phyloP scores from a whole-genome alignment of 2,888 invertebrate species.

The Timema cristinae region DNA sequence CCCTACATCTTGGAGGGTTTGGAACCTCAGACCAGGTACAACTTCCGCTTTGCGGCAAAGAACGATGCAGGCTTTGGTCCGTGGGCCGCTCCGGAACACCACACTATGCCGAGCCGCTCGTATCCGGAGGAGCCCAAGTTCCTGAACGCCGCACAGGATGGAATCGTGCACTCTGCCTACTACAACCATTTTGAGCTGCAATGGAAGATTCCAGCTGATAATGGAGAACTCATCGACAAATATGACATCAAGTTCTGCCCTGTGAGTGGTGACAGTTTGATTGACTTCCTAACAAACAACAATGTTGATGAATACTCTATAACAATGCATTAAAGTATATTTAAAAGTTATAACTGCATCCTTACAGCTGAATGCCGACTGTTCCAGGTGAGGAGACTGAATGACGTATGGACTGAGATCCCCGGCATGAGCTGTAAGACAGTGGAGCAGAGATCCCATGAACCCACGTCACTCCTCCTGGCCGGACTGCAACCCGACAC shows the following conservation, averaged over 20 bases:
- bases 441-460: constrained; percentile 29
- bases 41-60: constrained; percentile 78
- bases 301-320: no score
- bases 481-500: constrained; percentile 69
- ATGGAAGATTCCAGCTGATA: constrained; percentile 83
- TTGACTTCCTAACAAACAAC: not conserved
- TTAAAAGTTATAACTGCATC: no score
- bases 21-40: constrained; percentile 70
- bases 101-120: constrained; percentile 71
- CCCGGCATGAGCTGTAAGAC: constrained; percentile 36
- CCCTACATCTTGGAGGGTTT: constrained; percentile 78
- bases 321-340: no score
- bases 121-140: constrained; percentile 71
- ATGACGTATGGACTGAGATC: constrained; percentile 60
- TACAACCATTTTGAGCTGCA: constrained; percentile 75
- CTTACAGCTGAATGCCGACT: no score
- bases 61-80: constrained; percentile 79
- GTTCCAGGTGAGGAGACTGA: constrained; percentile 42
- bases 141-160: constrained; percentile 47
- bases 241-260: constrained; percentile 78
- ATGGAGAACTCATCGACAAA: constrained; percentile 82
- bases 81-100: constrained; percentile 62
- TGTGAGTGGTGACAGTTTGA: constrained; percentile 50
- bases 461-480: constrained; percentile 43
- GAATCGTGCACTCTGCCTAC: constrained; percentile 57